Base-by-base conservation (phyloP, 1,140 invertebrate species). In the Drosophila burlai region DNA sequence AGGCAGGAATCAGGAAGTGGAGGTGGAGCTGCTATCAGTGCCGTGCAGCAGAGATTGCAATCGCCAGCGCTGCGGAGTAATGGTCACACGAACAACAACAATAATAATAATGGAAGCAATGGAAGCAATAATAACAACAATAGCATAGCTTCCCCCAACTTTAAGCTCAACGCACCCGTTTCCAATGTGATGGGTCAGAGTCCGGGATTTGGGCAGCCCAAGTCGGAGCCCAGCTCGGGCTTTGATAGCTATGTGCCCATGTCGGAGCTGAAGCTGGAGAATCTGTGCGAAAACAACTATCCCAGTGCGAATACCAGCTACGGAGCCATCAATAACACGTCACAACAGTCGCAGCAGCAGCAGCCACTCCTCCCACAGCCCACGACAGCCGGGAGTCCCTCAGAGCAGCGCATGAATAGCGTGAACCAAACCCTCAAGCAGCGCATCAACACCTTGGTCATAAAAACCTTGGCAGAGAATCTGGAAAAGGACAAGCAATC, bases 401-500 rank as follows among this genome's bases (percentile, higher is more conserved):
- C 80, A 71, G 94, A 93, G 91, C 93, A 93, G 91, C 93, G 69
- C 85, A 92, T 91, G 60, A 94, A 85, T 54, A 94, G 94, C 83
- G 94, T 93, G 15, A 95, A 95, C 89, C 96, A 97, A 94, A 96
- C 95, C 1, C 93, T 98, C 2, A 98, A 98, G 91, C 97, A 98
- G 82, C 94, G 97, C 84, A 96, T 98, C 40, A 98, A 97, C 93
- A 97, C 95, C 59, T 95, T 98, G 80, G 96, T 98, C 1, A 96
- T 98, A 92, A 97, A 97, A 91, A 98, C 97, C 43, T 93, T 98
- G 42, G 97, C 97, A 26, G 97, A 98, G 83, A 98, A 98, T 92
- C 96, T 97, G 66, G 97, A 97, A 49, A 95, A 96, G 84, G 97
- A 98, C 92, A 95, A 96, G 45, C 92, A 93, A 74, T 94, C 86